phyloP scores from a whole-genome alignment of 1,140 invertebrate species.

The Neodiprion fabricii region DNA sequence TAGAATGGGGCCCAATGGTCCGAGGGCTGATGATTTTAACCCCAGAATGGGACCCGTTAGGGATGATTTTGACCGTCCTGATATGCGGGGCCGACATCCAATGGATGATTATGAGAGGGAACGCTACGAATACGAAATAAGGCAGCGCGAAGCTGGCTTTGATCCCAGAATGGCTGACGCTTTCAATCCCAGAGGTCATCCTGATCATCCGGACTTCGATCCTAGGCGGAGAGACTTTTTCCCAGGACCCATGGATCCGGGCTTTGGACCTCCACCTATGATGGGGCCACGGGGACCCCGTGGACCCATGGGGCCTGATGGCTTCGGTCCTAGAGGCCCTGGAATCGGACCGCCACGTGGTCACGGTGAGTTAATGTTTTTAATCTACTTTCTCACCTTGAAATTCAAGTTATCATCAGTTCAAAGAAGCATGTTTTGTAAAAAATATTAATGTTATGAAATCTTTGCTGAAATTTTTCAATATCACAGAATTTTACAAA shows the following conservation, averaged over 20 bases:
- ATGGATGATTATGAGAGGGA: constrained; percentile 53
- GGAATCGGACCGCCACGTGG: constrained; percentile 47
- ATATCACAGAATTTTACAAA: too few species aligned
- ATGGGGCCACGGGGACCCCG: constrained; percentile 57
- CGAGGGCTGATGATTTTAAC: constrained; percentile 56
- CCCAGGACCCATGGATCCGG: constrained; percentile 50
- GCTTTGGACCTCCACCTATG: constrained; percentile 53
- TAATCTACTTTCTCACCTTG: neutral
- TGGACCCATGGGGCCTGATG: constrained; percentile 56
- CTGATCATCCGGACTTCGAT: constrained; percentile 52
- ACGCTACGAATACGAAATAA: constrained; percentile 56
- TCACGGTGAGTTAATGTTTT: constrained; percentile 47
- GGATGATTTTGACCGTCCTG: constrained; percentile 52
- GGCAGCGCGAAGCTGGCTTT: constrained; percentile 44
- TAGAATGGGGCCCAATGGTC: constrained; percentile 48
- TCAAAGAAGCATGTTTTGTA: too few species aligned
- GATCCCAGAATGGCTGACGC: constrained; percentile 43
- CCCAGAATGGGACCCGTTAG: constrained; percentile 41
- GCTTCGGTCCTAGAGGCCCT: constrained; percentile 54
- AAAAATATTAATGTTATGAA: too few species aligned
- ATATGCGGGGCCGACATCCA: constrained; percentile 45
- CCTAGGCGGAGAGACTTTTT: constrained; percentile 54
- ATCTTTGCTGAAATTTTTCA: too few species aligned
- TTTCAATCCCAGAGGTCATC: constrained; percentile 49
- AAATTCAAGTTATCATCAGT: neutral